Percentiles rank a stretch among this genome's conserved stretches.
These are phyloP conservation scores for Brienomyrus longianalis DNA, from an alignment of 2,113 vertebrate genomes.

Conservation along the genomic window DNA sequence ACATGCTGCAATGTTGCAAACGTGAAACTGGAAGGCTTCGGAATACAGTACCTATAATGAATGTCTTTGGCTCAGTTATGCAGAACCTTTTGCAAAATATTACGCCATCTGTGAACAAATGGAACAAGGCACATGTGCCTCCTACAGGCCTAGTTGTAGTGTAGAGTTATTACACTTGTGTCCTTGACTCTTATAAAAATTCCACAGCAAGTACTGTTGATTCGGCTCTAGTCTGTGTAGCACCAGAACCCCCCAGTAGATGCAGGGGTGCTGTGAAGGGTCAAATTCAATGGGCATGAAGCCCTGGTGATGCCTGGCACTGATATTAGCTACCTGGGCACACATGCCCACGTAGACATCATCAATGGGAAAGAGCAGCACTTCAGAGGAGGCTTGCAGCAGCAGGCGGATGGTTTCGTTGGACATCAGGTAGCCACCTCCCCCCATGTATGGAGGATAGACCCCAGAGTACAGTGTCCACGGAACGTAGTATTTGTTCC, in stretches of 20 bases:
- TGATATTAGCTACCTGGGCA: constrained; percentile 17
- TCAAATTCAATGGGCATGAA: constrained; percentile 25
- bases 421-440: constrained; percentile 32
- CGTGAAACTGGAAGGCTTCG: not conserved
- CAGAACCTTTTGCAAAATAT: not conserved
- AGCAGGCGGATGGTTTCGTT: constrained; percentile 17
- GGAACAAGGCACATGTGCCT: not conserved
- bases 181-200: constrained; percentile 6
- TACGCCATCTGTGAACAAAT: not conserved
- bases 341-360: constrained; percentile 34
- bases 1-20: not conserved
- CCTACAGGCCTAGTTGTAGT: not conserved
- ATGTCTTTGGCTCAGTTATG: not conserved
- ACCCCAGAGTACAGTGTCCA: not conserved
- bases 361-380: constrained; percentile 30
- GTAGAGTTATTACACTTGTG: not conserved
- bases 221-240: constrained; percentile 15
- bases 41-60: not conserved
- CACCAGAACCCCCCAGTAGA: constrained; percentile 16
- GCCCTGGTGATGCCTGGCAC: constrained; percentile 10
- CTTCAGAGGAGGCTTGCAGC: not conserved
- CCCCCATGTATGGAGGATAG: constrained; percentile 31
- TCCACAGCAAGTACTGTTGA: constrained; percentile 8
- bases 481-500: constrained; percentile 33
- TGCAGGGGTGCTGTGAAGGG: not conserved